Percentiles rank a stretch among this genome's conserved stretches.
phyloP scores from a whole-genome alignment of 2,113 vertebrate species.

The Myotis lucifugus region DNA sequence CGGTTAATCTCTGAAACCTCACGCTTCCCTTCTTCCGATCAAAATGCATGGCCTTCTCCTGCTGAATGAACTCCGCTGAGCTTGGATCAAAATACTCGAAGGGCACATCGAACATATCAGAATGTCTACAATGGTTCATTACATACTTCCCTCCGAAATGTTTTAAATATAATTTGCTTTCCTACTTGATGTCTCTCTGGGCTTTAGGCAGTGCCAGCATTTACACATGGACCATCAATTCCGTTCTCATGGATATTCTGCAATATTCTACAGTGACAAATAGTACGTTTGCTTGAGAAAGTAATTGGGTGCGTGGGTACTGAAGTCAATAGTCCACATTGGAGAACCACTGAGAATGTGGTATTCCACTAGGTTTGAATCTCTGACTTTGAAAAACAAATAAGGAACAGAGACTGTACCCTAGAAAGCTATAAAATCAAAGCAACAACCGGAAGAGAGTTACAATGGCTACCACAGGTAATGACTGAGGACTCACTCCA shows the following conservation, averaged over 20 bases:
- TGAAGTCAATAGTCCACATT: not conserved
- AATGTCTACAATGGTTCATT: conserved; percentile 35
- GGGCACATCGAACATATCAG: conserved; percentile 31
- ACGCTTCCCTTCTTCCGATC: conserved; percentile 79
- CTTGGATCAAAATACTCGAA: conserved; percentile 50
- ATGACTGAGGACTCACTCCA: not conserved
- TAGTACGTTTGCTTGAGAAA: not conserved
- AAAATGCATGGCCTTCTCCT: conserved; percentile 74
- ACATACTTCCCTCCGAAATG: conserved; percentile 39
- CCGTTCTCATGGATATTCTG: not conserved
- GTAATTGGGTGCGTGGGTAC: not conserved
- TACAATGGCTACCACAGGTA: not conserved
- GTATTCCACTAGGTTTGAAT: not conserved
- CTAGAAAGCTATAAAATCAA: conserved; percentile 4
- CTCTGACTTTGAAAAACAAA: conserved; percentile 5
- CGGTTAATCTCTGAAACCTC: conserved; percentile 86
- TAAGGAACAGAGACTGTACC: not conserved
- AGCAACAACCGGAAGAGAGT: not conserved
- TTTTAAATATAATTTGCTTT: conserved; percentile 40
- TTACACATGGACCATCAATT: not conserved
- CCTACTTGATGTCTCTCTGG: conserved; percentile 26
- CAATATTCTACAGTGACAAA: not conserved
- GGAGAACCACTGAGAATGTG: not conserved
- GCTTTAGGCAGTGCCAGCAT: not conserved
- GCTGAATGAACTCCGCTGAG: conserved; percentile 83